These are phyloP conservation scores for Bagarius yarrelli DNA, from an alignment of 2,113 vertebrate genomes.

Conservation along the genomic window DNA sequence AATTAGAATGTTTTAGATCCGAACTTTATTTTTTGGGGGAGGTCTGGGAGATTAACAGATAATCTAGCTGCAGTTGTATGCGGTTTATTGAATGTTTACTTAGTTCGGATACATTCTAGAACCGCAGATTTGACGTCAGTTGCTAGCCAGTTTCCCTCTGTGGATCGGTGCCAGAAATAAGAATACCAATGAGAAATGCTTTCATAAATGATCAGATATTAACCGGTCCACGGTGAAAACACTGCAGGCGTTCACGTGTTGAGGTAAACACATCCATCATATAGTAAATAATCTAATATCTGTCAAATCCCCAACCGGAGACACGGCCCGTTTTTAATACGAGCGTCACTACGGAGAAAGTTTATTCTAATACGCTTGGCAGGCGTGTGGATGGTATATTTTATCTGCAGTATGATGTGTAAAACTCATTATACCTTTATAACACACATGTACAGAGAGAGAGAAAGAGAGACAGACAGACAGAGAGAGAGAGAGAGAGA, in stretches of 20 bases:
- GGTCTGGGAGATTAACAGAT: not conserved
- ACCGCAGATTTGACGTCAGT: not conserved
- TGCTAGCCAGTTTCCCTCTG: not conserved
- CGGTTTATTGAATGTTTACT: not conserved
- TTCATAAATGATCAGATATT: constrained; percentile 54
- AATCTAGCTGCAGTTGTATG: too few species aligned
- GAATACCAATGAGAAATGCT: constrained; percentile 47
- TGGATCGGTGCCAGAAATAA: not conserved
- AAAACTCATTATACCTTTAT: constrained; percentile 41
- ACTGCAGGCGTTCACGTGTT: constrained; percentile 55
- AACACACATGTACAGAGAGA: constrained; percentile 34
- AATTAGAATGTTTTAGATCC: not conserved
- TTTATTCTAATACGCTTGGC: constrained; percentile 50
- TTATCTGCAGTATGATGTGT: constrained; percentile 50
- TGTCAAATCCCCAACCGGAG: constrained; percentile 44
- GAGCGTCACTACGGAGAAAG: constrained; percentile 30
- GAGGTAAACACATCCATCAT: constrained; percentile 72
- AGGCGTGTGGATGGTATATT: constrained; percentile 48
- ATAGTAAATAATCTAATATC: constrained; percentile 59
- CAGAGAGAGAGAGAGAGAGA: constrained; percentile 30
- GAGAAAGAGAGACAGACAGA: constrained; percentile 30
- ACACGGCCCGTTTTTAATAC: constrained; percentile 51
- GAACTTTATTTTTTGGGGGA: not conserved
- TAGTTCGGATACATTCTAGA: not conserved
- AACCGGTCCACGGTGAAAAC: constrained; percentile 42